These are phyloP conservation scores for Cossypha niveicapilla DNA, from an alignment of 2,797 vertebrate genomes.

Conservation along the genomic window DNA sequence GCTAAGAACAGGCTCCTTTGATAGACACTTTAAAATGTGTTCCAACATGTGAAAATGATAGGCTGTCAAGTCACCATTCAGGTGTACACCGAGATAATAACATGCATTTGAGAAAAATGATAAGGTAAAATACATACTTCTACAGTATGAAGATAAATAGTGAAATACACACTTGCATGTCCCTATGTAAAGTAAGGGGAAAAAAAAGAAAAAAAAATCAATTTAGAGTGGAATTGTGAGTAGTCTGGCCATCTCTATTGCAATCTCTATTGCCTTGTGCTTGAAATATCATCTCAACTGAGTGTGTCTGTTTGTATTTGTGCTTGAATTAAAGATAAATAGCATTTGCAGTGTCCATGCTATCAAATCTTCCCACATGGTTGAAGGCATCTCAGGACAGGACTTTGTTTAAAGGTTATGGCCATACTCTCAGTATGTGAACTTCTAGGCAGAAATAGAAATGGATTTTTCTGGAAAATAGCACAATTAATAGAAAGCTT, in stretches of 20 bases:
- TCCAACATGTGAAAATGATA: constrained; percentile 68
- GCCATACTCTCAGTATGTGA: background rate
- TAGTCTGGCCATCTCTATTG: background rate
- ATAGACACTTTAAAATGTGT: constrained; percentile 60
- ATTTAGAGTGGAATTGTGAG: background rate
- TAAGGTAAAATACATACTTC: constrained; percentile 23
- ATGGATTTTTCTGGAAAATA: background rate
- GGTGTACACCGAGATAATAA: constrained; percentile 49
- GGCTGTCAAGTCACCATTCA: constrained; percentile 57
- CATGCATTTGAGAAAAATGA: constrained; percentile 35
- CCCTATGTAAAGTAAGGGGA: background rate
- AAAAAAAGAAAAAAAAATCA: background rate
- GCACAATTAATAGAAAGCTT: background rate
- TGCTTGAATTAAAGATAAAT: background rate
- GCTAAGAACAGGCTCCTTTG: constrained; percentile 41
- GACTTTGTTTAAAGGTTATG: background rate
- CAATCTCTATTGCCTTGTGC: background rate
- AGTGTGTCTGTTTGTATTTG: background rate
- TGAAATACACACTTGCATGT: background rate
- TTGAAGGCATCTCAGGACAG: background rate
- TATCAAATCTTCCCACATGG: background rate
- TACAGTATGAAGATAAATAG: constrained; percentile 41
- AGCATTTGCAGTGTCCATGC: background rate
- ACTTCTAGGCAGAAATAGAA: background rate
- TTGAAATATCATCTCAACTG: background rate